These are phyloP conservation scores for Parnassius smintheus DNA, from an alignment of 2,888 invertebrate species.

Conservation along the genomic window DNA sequence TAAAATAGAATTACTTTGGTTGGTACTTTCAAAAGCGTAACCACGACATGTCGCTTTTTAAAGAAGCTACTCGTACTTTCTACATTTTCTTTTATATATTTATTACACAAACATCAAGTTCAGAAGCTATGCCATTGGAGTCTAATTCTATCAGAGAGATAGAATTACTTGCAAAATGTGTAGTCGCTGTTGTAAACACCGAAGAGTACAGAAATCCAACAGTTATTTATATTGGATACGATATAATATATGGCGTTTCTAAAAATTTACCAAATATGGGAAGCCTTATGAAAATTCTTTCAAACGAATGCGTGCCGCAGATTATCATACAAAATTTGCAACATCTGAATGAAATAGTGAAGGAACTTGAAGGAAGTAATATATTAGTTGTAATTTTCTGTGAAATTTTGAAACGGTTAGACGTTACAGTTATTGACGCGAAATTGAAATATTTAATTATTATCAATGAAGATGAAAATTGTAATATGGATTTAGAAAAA, in stretches of 20 bases:
- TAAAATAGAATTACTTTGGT: too few species aligned
- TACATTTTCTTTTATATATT: not conserved
- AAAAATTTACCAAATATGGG: too few species aligned
- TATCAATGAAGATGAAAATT: conserved; percentile 27
- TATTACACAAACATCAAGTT: not conserved
- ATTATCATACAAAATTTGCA: conserved; percentile 4
- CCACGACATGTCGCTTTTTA: conserved; percentile 1
- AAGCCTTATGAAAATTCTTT: conserved; percentile 3
- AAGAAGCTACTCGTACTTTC: not conserved
- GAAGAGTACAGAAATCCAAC: conserved; percentile 7
- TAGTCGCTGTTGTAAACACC: not conserved
- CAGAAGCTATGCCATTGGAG: not conserved
- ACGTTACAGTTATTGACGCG: conserved; percentile 29
- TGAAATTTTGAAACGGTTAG: conserved; percentile 31
- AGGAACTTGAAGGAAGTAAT: conserved; percentile 15
- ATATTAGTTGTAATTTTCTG: conserved; percentile 40
- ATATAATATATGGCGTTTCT: not conserved
- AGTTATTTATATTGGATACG: conserved; percentile 1
- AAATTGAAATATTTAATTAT: conserved; percentile 45
- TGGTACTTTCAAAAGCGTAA: too few species aligned
- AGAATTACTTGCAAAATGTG: conserved; percentile 10
- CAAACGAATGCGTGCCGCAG: conserved; percentile 1
- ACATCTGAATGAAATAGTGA: not conserved
- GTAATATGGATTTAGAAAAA: conserved; percentile 22
- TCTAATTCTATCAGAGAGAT: not conserved